Evolutionary conservation across 2,888 invertebrate genomes (phyloP).

Genomic region (Aricia artaxerxes): DNA sequence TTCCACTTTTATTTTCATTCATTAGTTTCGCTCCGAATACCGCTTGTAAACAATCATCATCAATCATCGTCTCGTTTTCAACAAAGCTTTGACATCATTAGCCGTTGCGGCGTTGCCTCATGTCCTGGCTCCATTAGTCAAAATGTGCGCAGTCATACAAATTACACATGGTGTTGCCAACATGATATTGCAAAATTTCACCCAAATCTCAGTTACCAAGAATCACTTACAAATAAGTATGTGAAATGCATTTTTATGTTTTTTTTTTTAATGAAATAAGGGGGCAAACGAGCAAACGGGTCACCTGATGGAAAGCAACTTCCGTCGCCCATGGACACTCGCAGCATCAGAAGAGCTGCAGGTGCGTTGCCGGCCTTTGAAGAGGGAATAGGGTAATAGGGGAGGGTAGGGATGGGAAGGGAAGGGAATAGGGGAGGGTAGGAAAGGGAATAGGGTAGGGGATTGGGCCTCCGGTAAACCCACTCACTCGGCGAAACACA

Average conservation of each 20-base stretch:
- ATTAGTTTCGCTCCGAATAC: not conserved
- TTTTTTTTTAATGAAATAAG: too few relatives aligned
- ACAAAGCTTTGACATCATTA: constrained; percentile 10
- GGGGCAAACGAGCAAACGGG: too few relatives aligned
- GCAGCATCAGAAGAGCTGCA: too few relatives aligned
- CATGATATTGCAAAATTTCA: not conserved
- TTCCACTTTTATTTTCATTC: not conserved
- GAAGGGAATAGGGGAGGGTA: too few relatives aligned
- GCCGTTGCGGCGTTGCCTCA: not conserved
- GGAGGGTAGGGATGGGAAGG: too few relatives aligned
- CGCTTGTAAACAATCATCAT: not conserved
- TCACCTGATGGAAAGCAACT: too few relatives aligned
- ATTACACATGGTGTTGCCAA: not conserved
- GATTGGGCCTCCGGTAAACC: too few relatives aligned
- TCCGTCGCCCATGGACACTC: too few relatives aligned
- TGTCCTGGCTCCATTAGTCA: not conserved
- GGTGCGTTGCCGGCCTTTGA: too few relatives aligned
- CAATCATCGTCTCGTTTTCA: not conserved
- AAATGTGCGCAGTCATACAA: not conserved
- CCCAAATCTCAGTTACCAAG: not conserved
- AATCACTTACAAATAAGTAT: not conserved
- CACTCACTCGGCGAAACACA: too few relatives aligned
- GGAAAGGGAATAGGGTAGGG: too few relatives aligned
- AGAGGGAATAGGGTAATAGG: too few relatives aligned
- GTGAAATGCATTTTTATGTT: not conserved